These are phyloP conservation scores for Nematolebias whitei DNA, from an alignment of 2,113 vertebrate genomes.

Conservation along the genomic window DNA sequence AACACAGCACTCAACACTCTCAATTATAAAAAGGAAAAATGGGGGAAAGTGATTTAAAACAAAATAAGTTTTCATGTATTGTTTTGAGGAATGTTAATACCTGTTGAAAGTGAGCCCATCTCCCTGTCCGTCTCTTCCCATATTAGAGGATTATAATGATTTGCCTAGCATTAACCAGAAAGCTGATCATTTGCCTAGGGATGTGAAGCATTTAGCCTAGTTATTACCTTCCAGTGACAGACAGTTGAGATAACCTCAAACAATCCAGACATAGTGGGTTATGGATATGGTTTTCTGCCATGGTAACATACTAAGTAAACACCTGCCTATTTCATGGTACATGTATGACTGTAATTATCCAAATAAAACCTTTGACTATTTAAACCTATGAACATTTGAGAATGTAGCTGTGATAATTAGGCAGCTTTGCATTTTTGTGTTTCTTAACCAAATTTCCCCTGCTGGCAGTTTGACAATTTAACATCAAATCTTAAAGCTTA, in stretches of 20 bases:
- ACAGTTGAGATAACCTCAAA: constrained; percentile 78
- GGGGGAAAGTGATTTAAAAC: constrained; percentile 14
- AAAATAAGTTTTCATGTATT: constrained; percentile 38
- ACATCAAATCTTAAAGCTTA: too few relatives aligned
- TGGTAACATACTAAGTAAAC: constrained; percentile 43
- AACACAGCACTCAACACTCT: constrained; percentile 8
- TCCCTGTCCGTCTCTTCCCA: constrained; percentile 18
- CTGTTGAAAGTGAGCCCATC: constrained; percentile 60
- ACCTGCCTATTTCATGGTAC: constrained; percentile 7
- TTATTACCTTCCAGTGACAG: constrained; percentile 85
- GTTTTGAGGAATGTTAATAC: constrained; percentile 74
- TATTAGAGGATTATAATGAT: constrained; percentile 67
- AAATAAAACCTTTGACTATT: not conserved
- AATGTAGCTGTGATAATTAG: too few relatives aligned
- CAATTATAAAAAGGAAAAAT: not conserved
- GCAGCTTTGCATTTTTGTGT: too few relatives aligned
- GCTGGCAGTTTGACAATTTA: too few relatives aligned
- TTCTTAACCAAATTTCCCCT: too few relatives aligned
- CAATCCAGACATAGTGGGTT: constrained; percentile 63
- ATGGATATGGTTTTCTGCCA: constrained; percentile 62
- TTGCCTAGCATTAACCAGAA: constrained; percentile 64
- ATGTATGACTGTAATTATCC: not conserved
- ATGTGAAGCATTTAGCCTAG: constrained; percentile 72
- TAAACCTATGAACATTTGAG: not conserved
- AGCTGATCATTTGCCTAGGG: constrained; percentile 71